These are phyloP conservation scores for Laothoe populi DNA, from an alignment of 2,888 invertebrate species.

Conservation along the genomic window DNA sequence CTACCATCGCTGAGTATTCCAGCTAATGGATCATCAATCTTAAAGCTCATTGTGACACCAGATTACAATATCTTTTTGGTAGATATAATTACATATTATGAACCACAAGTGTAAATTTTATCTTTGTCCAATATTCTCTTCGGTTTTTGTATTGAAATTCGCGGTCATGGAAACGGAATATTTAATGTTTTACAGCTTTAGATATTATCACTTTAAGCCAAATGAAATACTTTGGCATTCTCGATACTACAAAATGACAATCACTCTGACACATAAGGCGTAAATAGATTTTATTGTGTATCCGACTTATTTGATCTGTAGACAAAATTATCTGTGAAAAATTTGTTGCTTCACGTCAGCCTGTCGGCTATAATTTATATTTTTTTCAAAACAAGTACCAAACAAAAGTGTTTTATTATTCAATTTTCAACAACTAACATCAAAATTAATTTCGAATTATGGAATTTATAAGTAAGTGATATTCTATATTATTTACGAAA, in stretches of 20 bases:
- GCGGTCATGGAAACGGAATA: slow-evolving; percentile 66
- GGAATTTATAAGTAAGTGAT: slow-evolving; percentile 73
- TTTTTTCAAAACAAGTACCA: slow-evolving; percentile 75
- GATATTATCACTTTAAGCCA: not conserved
- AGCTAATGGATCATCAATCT: slow-evolving; percentile 86
- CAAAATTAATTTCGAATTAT: slow-evolving; percentile 57
- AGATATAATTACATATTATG: not conserved
- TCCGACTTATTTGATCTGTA: not conserved
- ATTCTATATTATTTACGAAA: not conserved
- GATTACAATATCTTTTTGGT: not conserved
- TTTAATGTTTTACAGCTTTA: not conserved
- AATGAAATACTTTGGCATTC: not conserved
- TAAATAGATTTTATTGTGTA: not conserved
- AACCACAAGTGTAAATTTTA: not conserved
- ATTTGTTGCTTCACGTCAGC: slow-evolving; percentile 81
- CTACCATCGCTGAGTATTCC: slow-evolving; percentile 88
- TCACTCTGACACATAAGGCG: not conserved
- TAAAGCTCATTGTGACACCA: slow-evolving; percentile 75
- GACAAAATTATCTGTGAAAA: slow-evolving; percentile 49
- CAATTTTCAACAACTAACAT: slow-evolving; percentile 47
- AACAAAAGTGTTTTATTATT: slow-evolving; percentile 49
- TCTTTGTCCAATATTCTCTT: not conserved
- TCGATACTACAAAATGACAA: not conserved
- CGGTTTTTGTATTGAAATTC: slow-evolving; percentile 56
- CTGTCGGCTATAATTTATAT: slow-evolving; percentile 74